Base-by-base conservation (phyloP, 2,888 invertebrate species). In the Aporophyla nigra region DNA sequence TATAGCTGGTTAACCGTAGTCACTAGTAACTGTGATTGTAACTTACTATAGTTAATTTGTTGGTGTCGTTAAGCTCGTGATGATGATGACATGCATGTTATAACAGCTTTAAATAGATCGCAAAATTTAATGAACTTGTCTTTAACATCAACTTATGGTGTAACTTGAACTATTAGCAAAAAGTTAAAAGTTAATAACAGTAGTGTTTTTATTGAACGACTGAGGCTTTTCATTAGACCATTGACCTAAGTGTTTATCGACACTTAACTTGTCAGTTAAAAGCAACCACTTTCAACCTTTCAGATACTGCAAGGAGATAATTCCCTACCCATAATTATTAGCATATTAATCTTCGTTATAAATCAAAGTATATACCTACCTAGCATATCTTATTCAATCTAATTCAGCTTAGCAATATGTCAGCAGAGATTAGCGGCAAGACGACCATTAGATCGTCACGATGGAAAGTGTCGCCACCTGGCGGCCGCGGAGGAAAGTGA, bases 391-490 rank as follows among this genome's bases (percentile, higher is more conserved):
- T 40, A 78, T 78, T 77, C 75, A 84, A 78, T 78, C 68, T 80
- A 75, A 82, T 84, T 78, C 74, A 75, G 62, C 76, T 73, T 83
- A 81, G 82, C 68, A 77, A 75, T 80, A 62, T 80, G 76, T 86
- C 76, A 83, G 70, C 40, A 62, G 61, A 83, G 82, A 85, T 85
- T 88, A 88, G 74, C 80, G 72, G 46, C 73, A 75, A 75, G 71
- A 74, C 79, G 80, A 74, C 73, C 89, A 87, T 87, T 88, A 90
- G 88, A 86, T 77, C 59, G 78, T 87, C 86, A 88, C 89, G 87
- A 90, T 90, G 89, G 91, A 92, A 93, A 93, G 93, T 93, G 93
- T 92, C 93, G 93, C 94, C 95, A 93, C 92, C 93, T 93, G 89
- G 90, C 91, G 92, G 88, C 88, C 84, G 79, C 71, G 69, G 88